A percentile compares a stretch with the other conserved stretches of the same genome.
Conservation (phyloP, 2,113 vertebrate genomes). For the Ptilonorhynchus violaceus region DNA sequence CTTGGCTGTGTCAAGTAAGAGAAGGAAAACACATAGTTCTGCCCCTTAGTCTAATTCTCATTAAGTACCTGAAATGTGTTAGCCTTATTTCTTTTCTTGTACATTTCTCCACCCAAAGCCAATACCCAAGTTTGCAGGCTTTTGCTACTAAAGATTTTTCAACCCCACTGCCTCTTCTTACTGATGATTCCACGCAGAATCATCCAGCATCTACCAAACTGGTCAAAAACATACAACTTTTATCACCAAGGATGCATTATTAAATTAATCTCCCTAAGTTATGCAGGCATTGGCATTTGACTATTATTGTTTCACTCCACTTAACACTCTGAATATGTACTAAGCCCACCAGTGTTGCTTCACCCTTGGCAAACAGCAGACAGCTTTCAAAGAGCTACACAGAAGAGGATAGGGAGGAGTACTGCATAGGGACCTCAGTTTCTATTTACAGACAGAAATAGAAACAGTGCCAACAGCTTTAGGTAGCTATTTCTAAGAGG, state of each 20-base stretch:
- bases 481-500: not conserved
- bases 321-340: fast-evolving
- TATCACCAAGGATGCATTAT: not conserved
- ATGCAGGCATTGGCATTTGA: not conserved
- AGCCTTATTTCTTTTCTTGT: not conserved
- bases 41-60: not conserved
- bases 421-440: not conserved
- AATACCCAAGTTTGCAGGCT: not conserved
- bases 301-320: not conserved
- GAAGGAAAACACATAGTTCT: not conserved
- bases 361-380: not conserved
- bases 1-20: not conserved
- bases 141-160: not conserved
- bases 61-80: not conserved
- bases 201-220: not conserved
- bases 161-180: not conserved
- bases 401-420: not conserved
- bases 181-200: not conserved
- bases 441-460: not conserved
- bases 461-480: not conserved
- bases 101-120: not conserved
- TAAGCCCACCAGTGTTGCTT: not conserved
- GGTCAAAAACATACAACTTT: not conserved
- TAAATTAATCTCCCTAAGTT: not conserved
- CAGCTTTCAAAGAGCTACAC: not conserved